Evolutionary conservation across 2,888 invertebrate genomes (phyloP).

Genomic region (Phoronis australis): DNA sequence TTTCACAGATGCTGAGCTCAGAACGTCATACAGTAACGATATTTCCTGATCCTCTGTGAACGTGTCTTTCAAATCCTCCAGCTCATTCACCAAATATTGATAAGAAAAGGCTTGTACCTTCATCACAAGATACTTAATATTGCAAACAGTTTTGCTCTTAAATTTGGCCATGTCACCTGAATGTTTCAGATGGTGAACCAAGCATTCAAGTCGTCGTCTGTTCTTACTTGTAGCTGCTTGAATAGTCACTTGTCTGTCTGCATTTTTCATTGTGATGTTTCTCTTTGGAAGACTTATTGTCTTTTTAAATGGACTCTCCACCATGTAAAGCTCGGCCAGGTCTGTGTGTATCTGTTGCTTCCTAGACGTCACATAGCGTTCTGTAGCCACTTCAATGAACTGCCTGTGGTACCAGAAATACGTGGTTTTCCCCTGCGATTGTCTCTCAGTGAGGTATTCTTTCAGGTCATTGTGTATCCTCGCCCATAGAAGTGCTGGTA

Average conservation of each 20-base stretch:
- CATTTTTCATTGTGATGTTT: constrained; percentile 12
- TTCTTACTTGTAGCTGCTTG: constrained; percentile 12
- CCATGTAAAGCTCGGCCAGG: constrained; percentile 15
- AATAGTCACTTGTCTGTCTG: constrained; percentile 15
- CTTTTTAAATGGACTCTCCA: constrained; percentile 10
- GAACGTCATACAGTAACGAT: no score
- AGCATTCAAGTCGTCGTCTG: constrained; percentile 14
- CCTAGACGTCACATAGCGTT: constrained; percentile 13
- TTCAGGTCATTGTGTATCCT: constrained; percentile 23
- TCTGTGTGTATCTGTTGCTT: neutral
- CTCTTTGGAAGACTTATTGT: constrained; percentile 15
- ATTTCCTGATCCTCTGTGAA: constrained; percentile 74
- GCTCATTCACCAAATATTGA: constrained; percentile 64
- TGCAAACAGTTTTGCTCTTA: constrained; percentile 27
- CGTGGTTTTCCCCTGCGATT: constrained; percentile 31
- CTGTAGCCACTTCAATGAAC: constrained; percentile 26
- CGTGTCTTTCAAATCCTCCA: constrained; percentile 68
- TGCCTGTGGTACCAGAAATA: constrained; percentile 36
- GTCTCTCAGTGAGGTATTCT: constrained; percentile 25
- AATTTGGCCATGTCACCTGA: neutral
- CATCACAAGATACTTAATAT: constrained; percentile 27
- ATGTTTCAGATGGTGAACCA: constrained; percentile 15
- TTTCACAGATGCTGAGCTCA: no score
- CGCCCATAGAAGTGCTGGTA: constrained; percentile 30
- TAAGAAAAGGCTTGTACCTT: constrained; percentile 30